Percentiles rank a stretch among this genome's conserved stretches.
Evolutionary conservation across 2,113 vertebrate genomes (phyloP).

Genomic region (Siniperca knerii): DNA sequence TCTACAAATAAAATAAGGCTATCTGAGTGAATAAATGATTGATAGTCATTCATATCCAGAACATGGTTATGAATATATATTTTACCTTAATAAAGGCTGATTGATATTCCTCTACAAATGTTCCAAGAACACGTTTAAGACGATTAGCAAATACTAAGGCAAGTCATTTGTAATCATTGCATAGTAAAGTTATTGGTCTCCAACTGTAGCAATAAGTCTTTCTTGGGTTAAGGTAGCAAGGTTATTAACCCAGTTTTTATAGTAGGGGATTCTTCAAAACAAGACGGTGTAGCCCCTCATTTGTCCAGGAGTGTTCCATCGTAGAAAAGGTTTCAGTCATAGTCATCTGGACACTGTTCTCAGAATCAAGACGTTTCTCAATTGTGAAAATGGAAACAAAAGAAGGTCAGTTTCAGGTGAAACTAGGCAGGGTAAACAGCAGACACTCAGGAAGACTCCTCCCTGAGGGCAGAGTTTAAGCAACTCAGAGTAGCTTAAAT

Average conservation of each 20-base stretch:
- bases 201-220: neutral
- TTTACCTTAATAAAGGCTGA: neutral
- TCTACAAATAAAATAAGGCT: neutral
- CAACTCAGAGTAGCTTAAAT: too few relatives aligned
- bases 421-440: too few relatives aligned
- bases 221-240: neutral
- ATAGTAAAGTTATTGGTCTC: conserved; percentile 16
- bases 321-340: too few relatives aligned
- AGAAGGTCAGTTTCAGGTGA: too few relatives aligned
- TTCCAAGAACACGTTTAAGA: neutral
- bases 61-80: neutral
- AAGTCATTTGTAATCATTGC: conserved; percentile 12
- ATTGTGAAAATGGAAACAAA: too few relatives aligned
- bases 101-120: neutral
- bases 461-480: too few relatives aligned
- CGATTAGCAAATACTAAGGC: neutral
- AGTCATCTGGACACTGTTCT: too few relatives aligned
- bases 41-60: conserved; percentile 10
- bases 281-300: too few relatives aligned
- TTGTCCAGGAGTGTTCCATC: too few relatives aligned
- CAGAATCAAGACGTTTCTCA: too few relatives aligned
- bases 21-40: neutral
- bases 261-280: neutral
- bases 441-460: too few relatives aligned
- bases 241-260: conserved; percentile 22